Evolutionary conservation across 2,888 invertebrate species (phyloP).

Genomic region (Chloroclysta siterata): DNA sequence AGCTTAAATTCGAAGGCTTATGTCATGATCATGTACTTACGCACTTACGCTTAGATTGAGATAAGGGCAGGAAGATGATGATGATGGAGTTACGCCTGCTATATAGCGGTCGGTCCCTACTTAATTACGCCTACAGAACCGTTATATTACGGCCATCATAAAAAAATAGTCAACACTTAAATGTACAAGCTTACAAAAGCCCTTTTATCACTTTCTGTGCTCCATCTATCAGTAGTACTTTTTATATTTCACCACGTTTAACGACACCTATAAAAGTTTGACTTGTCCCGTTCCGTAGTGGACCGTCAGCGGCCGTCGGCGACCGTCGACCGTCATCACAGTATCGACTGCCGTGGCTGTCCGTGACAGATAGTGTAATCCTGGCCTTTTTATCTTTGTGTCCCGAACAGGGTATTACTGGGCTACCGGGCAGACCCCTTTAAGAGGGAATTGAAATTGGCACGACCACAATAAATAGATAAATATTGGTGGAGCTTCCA

Average conservation of each 20-base stretch:
- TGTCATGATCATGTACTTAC: too few relatives aligned
- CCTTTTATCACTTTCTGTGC: constrained; percentile 20
- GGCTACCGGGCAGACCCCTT: not conserved
- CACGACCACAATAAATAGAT: too few relatives aligned
- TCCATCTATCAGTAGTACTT: constrained; percentile 30
- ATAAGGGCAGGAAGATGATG: too few relatives aligned
- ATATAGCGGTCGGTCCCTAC: too few relatives aligned
- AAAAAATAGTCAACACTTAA: not conserved
- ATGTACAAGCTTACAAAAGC: not conserved
- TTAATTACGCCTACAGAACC: too few relatives aligned
- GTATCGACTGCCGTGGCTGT: constrained; percentile 53
- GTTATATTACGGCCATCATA: not conserved
- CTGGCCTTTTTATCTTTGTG: constrained; percentile 59
- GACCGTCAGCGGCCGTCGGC: not conserved
- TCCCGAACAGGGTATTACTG: constrained; percentile 8
- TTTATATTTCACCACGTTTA: constrained; percentile 32
- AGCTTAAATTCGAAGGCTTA: too few relatives aligned
- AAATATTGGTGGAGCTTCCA: too few relatives aligned
- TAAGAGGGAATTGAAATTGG: too few relatives aligned
- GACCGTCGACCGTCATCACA: constrained; percentile 47
- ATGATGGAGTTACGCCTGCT: too few relatives aligned
- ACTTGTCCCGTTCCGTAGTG: constrained; percentile 3
- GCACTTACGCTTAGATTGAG: too few relatives aligned
- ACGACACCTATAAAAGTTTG: constrained; percentile 29
- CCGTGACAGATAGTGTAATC: constrained; percentile 63